Base-by-base conservation (phyloP, 2,888 invertebrate genomes). In the Stenodera caucasica region DNA sequence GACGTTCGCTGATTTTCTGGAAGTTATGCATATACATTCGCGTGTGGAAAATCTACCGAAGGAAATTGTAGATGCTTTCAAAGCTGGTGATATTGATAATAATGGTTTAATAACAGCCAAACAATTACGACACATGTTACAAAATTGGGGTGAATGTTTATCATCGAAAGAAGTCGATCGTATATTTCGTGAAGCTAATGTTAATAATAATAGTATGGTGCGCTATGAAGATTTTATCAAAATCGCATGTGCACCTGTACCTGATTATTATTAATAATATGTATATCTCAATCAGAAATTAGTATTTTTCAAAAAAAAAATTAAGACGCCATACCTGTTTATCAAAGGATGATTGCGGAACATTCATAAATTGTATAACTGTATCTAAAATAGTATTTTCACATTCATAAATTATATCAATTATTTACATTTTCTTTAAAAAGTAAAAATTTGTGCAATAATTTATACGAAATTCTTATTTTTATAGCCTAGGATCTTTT, bases 1-100 rank as follows among this genome's bases (percentile, higher is more conserved):
- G 91, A 90, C 91, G 0, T 98, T 98, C 80, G 95, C 97, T 0
- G 96, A 96, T 74, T 97, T 98, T 76, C 80, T 98, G 51, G 96
- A 97, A 76, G 92, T 96, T 1, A 94, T 97, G 93, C 95, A 97
- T 77, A 88, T 91, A 57, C 96, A 97, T 78, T 92, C 90, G 29
- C 84, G 88, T 33, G 90, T 90, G 6, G 95, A 96, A 77, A 90
- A 93, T 73, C 81, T 93, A 12, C 91, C 93, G 0, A 86, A 86
- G 71, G 94, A 95, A 83, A 90, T 94, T 61, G 88, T 95, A 53
- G 91, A 92, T 54, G 97, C 96, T 0, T 97, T 98, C 80, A 88
- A 87, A 77, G 95, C 96, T 0, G 93, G 90, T 9, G 97, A 96
- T 80, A 82, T 84, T 0, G 84, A 86, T 9, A 88, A 88, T 66